phyloP scores from a whole-genome alignment of 1,140 invertebrate genomes.

The Aphis craccivora region DNA sequence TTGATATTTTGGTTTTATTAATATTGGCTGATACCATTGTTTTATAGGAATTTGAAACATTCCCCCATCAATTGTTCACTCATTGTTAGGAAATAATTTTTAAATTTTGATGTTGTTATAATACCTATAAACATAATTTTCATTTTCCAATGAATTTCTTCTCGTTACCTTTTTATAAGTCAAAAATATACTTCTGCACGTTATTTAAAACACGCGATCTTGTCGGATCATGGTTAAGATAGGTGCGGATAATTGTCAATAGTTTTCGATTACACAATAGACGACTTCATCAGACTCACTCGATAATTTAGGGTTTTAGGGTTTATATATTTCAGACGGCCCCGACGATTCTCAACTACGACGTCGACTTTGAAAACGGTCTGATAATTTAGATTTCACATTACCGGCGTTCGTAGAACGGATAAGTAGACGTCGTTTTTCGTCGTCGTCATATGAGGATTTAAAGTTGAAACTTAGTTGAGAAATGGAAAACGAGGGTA shows the following conservation, averaged over 20 bases:
- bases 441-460: not conserved
- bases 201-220: no score
- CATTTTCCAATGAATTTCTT: no score
- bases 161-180: no score
- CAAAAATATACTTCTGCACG: no score
- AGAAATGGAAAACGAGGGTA: not conserved
- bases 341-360: not conserved
- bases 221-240: not conserved
- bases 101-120: not conserved
- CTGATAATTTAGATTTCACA: not conserved
- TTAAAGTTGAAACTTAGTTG: not conserved
- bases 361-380: not conserved
- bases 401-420: not conserved
- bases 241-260: no score
- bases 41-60: no score
- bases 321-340: not conserved
- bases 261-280: no score
- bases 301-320: not conserved
- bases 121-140: no score
- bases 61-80: not conserved
- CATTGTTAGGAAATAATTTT: not conserved
- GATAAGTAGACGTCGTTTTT: not conserved
- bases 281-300: not conserved
- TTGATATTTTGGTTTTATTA: no score
- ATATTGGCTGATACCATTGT: no score